Conservation (phyloP, 2,113 vertebrate genomes). For the Seriola dumerili region DNA sequence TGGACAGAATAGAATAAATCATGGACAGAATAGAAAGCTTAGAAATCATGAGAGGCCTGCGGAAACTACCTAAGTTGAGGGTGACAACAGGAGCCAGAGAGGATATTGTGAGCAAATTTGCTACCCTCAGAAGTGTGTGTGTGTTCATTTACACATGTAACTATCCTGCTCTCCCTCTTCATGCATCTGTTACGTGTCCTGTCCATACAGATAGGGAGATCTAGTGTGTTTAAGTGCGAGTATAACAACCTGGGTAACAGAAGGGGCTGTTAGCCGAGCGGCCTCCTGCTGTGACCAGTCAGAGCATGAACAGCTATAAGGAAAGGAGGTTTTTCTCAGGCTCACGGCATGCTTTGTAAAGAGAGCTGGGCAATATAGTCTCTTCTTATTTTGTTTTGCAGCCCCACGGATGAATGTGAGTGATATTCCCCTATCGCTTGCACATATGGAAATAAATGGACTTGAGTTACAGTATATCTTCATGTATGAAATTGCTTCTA, state of each 20-base stretch:
- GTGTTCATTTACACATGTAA: background rate
- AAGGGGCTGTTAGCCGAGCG: constrained; percentile 3
- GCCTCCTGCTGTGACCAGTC: constrained; percentile 40
- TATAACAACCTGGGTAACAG: constrained; percentile 2
- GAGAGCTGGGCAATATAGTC: background rate
- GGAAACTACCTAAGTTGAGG: background rate
- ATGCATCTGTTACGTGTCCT: constrained; percentile 1
- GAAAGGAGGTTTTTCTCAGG: constrained; percentile 12
- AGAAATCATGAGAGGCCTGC: background rate
- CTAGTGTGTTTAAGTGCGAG: background rate
- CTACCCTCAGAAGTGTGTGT: background rate
- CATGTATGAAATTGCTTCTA: constrained; percentile 58
- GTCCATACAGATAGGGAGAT: constrained; percentile 11
- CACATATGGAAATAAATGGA: constrained; percentile 50
- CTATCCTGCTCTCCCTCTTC: background rate
- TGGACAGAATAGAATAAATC: background rate
- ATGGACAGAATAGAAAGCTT: background rate
- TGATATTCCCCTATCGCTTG: constrained; percentile 7
- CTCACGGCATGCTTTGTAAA: constrained; percentile 21
- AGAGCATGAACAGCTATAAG: background rate
- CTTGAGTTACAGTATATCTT: constrained; percentile 52
- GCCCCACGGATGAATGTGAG: constrained; percentile 18
- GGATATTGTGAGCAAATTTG: background rate
- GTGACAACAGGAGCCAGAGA: background rate
- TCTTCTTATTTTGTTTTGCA: constrained; percentile 13